Percentiles rank a stretch among this genome's conserved stretches.
phyloP scores from a whole-genome alignment of 2,888 invertebrate genomes.

The Iselma pallidipennis region DNA sequence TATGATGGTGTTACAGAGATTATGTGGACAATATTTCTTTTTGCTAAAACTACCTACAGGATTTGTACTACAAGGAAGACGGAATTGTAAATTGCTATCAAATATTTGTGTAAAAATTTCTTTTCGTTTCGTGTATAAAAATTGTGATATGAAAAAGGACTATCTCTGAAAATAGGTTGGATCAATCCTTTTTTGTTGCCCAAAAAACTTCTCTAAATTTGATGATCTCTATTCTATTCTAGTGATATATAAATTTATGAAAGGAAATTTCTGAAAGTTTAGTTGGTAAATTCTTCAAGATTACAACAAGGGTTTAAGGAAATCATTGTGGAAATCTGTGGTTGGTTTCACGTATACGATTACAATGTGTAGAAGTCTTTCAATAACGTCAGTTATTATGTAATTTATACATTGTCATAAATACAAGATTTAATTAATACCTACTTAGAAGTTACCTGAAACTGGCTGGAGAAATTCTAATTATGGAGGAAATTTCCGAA shows the following conservation, averaged over 20 bases:
- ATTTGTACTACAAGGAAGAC: constrained; percentile 26
- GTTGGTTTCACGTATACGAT: constrained; percentile 18
- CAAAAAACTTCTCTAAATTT: background rate
- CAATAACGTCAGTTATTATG: constrained; percentile 14
- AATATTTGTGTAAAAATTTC: constrained; percentile 4
- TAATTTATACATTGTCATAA: constrained; percentile 17
- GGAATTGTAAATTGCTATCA: constrained; percentile 21
- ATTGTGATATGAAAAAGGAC: constrained; percentile 16
- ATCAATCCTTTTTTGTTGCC: background rate
- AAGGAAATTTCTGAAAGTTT: background rate
- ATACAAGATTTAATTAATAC: constrained; percentile 16
- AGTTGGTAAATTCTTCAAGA: background rate
- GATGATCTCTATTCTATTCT: background rate
- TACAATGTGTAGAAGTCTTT: constrained; percentile 20
- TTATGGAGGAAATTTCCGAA: too few relatives aligned
- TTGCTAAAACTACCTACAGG: background rate
- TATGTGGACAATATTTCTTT: background rate
- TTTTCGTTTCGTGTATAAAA: background rate
- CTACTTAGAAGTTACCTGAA: constrained; percentile 19
- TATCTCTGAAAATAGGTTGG: constrained; percentile 7
- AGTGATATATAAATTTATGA: background rate
- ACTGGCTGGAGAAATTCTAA: background rate
- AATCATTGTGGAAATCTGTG: constrained; percentile 17
- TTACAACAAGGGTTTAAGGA: background rate
- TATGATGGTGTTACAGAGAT: too few relatives aligned